These are phyloP conservation scores for Leucozona laternaria DNA, from an alignment of 2,888 invertebrate species.

Conservation along the genomic window DNA sequence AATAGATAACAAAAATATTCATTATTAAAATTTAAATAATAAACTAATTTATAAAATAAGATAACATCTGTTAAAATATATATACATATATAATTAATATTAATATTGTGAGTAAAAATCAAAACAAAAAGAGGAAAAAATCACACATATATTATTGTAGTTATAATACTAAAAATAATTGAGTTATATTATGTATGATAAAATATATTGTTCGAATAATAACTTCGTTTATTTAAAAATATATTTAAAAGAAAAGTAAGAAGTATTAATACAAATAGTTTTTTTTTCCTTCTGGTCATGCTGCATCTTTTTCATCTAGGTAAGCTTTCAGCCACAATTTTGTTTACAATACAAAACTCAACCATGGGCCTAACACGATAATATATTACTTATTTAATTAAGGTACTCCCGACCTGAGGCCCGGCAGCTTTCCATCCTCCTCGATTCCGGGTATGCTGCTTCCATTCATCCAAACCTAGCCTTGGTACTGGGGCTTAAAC, in stretches of 20 bases:
- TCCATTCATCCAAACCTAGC: no score
- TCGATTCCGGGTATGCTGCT: no score
- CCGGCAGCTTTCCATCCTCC: no score
- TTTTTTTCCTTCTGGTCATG: constrained; percentile 23
- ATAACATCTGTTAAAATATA: constrained; percentile 58
- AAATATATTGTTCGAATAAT: constrained; percentile 70
- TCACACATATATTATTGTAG: constrained; percentile 48
- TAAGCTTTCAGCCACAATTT: no score
- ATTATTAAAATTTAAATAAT: constrained; percentile 54
- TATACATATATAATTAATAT: constrained; percentile 46
- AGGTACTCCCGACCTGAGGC: no score
- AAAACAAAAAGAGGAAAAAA: constrained; percentile 40
- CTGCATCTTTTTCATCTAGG: neutral
- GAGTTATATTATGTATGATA: constrained; percentile 66
- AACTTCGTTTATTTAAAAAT: constrained; percentile 74
- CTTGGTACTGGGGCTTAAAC: no score
- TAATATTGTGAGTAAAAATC: constrained; percentile 63
- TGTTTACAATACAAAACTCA: no score
- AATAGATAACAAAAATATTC: constrained; percentile 45
- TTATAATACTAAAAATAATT: constrained; percentile 43
- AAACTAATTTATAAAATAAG: constrained; percentile 68
- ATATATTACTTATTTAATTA: no score
- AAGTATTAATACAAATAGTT: constrained; percentile 61
- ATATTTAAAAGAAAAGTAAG: constrained; percentile 66
- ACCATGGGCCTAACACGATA: no score